Evolutionary conservation across 2,113 vertebrate species (phyloP).

Genomic region (Tretioscincus oriximinensis): DNA sequence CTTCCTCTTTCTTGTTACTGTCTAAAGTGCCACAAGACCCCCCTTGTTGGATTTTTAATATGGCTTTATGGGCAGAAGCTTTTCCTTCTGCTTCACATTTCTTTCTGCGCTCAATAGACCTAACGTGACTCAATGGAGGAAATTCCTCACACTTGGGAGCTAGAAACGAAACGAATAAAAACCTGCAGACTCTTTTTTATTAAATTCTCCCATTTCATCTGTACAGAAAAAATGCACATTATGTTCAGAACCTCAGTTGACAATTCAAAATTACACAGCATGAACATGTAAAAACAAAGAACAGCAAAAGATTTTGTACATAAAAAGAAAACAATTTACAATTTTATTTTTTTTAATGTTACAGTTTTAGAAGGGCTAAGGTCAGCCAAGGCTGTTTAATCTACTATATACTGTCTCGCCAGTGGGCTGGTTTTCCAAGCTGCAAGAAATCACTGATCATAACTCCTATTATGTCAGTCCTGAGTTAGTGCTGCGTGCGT

Average conservation of each 20-base stretch:
- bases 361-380: conserved; percentile 55
- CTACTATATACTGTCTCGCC: conserved; percentile 2
- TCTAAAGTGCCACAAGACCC: too few species aligned
- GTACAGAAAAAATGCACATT: conserved; percentile 89
- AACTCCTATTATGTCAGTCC: background rate
- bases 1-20: too few species aligned
- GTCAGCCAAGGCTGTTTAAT: conserved; percentile 35
- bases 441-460: background rate
- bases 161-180: conserved; percentile 75
- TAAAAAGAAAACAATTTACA: conserved; percentile 77
- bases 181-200: conserved; percentile 93
- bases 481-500: background rate
- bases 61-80: too few species aligned
- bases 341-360: conserved; percentile 63
- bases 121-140: background rate
- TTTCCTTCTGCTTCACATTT: too few species aligned
- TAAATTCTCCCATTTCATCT: conserved; percentile 92
- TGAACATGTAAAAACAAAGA: conserved; percentile 77
- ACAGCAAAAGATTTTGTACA: conserved; percentile 74
- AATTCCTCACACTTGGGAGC: conserved; percentile 36
- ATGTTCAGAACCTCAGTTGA: conserved; percentile 83
- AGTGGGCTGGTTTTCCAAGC: conserved; percentile 1
- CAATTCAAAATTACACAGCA: conserved; percentile 85
- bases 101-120: background rate
- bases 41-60: too few species aligned